phyloP scores from a whole-genome alignment of 2,888 invertebrate species.

The Andricus curvator region DNA sequence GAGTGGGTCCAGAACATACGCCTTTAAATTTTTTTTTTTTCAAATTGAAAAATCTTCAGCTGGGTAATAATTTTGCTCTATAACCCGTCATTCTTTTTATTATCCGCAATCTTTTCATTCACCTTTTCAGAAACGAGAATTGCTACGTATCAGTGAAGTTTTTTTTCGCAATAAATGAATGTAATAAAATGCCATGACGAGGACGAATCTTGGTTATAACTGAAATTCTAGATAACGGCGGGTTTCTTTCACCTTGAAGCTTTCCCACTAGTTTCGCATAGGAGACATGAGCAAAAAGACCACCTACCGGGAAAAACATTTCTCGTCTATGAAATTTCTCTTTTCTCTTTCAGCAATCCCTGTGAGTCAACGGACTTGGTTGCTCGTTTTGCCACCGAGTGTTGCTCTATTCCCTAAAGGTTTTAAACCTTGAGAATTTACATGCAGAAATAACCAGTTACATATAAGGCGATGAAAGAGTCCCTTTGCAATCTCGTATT shows the following conservation, averaged over 20 bases:
- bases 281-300: conserved; percentile 11
- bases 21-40: too few relatives aligned
- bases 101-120: neutral
- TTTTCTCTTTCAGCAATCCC: conserved; percentile 62
- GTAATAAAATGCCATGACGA: conserved; percentile 44
- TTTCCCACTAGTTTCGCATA: neutral
- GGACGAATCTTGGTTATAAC: conserved; percentile 6
- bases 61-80: neutral
- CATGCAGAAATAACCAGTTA: neutral
- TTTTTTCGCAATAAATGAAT: conserved; percentile 42
- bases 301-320: conserved; percentile 58
- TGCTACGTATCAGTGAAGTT: neutral
- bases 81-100: conserved; percentile 17
- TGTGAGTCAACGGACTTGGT: conserved; percentile 62
- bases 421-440: conserved; percentile 4
- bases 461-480: neutral
- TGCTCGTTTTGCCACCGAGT: conserved; percentile 49
- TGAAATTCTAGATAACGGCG: neutral
- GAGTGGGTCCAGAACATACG: too few relatives aligned
- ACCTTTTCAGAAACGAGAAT: neutral
- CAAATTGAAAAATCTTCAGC: neutral
- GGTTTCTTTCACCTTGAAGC: neutral
- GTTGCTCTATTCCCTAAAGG: conserved; percentile 6
- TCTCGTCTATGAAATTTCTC: conserved; percentile 57
- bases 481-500: neutral